Conservation (phyloP, 2,113 vertebrate species). For the Alethe diademata region DNA sequence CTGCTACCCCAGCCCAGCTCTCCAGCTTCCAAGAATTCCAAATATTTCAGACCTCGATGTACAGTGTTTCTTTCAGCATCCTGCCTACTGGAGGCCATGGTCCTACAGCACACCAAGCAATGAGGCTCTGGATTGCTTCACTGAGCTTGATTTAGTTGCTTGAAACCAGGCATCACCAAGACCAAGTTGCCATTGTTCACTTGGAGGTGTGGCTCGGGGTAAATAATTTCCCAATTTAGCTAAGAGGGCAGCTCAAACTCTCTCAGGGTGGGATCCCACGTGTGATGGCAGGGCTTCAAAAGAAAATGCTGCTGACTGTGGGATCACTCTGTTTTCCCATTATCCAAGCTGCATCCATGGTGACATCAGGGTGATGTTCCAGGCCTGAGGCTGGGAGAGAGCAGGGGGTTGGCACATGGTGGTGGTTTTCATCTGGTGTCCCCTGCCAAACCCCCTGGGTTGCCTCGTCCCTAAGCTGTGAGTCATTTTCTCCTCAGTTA, state of each 20-base stretch:
- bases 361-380: neutral
- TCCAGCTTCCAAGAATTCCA: neutral
- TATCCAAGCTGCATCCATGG: accelerated
- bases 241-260: neutral
- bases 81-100: neutral
- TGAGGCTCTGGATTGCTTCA: accelerated
- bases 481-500: slow-evolving; percentile 69
- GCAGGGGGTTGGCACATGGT: neutral
- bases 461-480: neutral
- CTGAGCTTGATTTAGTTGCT: neutral
- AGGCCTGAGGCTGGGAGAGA: neutral
- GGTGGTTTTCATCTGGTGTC: neutral
- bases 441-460: neutral
- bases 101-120: accelerated
- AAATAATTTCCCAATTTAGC: neutral
- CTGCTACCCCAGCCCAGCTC: neutral
- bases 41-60: neutral
- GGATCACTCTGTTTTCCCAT: neutral
- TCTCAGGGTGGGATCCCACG: neutral
- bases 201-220: neutral
- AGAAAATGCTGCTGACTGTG: neutral
- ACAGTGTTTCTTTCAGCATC: accelerated
- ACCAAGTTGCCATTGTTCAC: neutral
- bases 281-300: neutral
- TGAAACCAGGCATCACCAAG: neutral